Evolutionary conservation across 92 coral and sea anemone species (phyloP), one percentile per base, ranked within the genome.

Genomic region (Bergia puertoricense): DNA sequence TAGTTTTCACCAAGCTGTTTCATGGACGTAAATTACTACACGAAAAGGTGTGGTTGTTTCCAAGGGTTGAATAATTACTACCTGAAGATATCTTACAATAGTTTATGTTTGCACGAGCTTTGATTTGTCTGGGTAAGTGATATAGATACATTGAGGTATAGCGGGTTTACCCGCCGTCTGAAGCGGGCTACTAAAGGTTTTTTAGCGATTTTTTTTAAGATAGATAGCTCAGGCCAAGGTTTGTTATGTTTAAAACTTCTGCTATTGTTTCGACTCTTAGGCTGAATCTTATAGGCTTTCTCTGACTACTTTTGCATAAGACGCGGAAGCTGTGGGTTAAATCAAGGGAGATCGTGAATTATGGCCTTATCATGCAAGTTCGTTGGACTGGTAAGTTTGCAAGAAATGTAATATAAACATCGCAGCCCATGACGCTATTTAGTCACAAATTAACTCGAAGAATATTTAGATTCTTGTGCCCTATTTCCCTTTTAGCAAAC

Each of bases 291-390:
- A 23, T 45, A 69, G 14, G 36, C 20, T 20, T 43, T 82, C 68
- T 38, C 73, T 20, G 50, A 22, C 23, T 13, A 30, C 2, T 10
- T 14, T 16, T 40, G 76, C 3, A 8, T 45, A 84, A 84, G n/a
- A 1, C 2, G 10, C n/a, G 14, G 45, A 37, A 16, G 56, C 65
- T n/a, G 82, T 37, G 9, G 74, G 22, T 78, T 68, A 46, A 42
- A 11, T 75, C 79, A 10, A 67, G n/a, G 76, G 6, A 81, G 30
- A 37, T 57, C 46, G 11, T 10, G 57, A 51, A 51, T 10, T 54
- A 84, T 84, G 87, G 87, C 87, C 71, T 84, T 84, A 84, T 84
- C 87, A 16, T 84, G 87, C 78, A 84, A 71, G 87, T 71, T 84
- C 13, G 87, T 71, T 68, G 78, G 87, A 44, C 65, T 69, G 87